Percentiles rank a stretch among this genome's conserved stretches.
Conservation (phyloP, 2,797 vertebrate genomes). For the Gouania willdenowi region DNA sequence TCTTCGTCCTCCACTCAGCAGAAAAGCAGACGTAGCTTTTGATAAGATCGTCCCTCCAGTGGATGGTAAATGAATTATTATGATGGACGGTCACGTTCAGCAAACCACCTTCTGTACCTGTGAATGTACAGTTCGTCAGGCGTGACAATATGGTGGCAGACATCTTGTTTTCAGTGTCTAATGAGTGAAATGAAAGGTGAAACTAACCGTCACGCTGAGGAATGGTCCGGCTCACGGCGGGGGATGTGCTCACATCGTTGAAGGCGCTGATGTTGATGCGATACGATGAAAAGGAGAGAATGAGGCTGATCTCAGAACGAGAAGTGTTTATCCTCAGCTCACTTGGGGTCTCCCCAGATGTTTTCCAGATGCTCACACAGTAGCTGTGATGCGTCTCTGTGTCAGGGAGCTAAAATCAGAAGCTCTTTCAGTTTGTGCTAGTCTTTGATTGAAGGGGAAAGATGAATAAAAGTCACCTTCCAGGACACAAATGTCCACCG, state of each 20-base stretch:
- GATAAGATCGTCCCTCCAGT: conserved; percentile 62
- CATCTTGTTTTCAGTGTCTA: no score
- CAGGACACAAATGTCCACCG: conserved; percentile 70
- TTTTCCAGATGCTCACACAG: conserved; percentile 64
- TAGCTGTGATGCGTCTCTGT: conserved; percentile 50
- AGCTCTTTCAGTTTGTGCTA: neutral
- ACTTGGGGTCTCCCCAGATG: conserved; percentile 36
- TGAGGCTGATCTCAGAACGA: conserved; percentile 36
- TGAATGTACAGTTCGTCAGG: neutral
- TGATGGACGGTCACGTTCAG: conserved; percentile 64
- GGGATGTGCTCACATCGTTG: conserved; percentile 64
- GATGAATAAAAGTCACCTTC: conserved; percentile 66
- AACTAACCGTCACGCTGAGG: conserved; percentile 17
- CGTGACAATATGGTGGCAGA: no score
- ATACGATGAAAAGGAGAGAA: conserved; percentile 68
- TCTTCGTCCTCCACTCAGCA: conserved; percentile 74
- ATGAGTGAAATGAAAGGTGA: no score
- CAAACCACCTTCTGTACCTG: conserved; percentile 50
- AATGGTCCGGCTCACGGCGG: conserved; percentile 19
- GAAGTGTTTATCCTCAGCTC: neutral
- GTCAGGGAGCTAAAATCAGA: conserved; percentile 50
- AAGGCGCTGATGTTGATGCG: conserved; percentile 46
- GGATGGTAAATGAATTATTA: conserved; percentile 56
- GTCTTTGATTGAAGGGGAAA: neutral
- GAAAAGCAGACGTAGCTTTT: conserved; percentile 66